Percentiles rank a stretch among this genome's conserved stretches.
phyloP scores from a whole-genome alignment of 2,113 vertebrate genomes.

The Rhagologus leucostigma region DNA sequence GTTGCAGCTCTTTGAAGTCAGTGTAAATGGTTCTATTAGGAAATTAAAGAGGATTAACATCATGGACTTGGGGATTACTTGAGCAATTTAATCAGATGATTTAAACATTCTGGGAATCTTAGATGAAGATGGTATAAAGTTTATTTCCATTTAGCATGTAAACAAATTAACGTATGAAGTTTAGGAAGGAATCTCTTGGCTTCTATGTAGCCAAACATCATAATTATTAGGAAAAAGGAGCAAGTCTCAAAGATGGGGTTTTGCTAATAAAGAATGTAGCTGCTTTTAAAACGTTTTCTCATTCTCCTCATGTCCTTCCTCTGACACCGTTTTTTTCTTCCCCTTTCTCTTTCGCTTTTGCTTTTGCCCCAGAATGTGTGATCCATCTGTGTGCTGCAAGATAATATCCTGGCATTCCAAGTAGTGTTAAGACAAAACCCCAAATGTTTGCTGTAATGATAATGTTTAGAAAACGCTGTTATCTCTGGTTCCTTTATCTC shows the following conservation, averaged over 20 bases:
- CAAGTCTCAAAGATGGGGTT: background rate
- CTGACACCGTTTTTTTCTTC: background rate
- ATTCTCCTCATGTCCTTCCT: background rate
- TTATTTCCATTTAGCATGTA: background rate
- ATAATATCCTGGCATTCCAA: background rate
- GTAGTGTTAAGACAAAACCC: background rate
- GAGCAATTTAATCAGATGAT: background rate
- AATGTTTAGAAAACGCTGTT: background rate
- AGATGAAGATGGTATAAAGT: background rate
- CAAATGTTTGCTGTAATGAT: background rate
- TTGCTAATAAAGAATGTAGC: background rate
- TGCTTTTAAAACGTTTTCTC: background rate
- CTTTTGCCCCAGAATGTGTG: background rate
- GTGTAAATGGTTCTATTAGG: background rate
- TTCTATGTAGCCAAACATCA: background rate
- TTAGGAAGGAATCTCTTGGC: background rate
- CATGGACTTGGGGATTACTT: background rate
- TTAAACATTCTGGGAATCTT: background rate
- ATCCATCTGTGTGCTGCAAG: background rate
- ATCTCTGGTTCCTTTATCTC: background rate
- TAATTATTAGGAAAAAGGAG: background rate
- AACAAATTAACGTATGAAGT: background rate
- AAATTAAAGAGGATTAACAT: background rate
- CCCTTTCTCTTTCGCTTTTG: background rate
- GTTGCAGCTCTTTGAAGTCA: background rate